Conservation (phyloP, 1,140 invertebrate species). For the Lasioglossum albipes region DNA sequence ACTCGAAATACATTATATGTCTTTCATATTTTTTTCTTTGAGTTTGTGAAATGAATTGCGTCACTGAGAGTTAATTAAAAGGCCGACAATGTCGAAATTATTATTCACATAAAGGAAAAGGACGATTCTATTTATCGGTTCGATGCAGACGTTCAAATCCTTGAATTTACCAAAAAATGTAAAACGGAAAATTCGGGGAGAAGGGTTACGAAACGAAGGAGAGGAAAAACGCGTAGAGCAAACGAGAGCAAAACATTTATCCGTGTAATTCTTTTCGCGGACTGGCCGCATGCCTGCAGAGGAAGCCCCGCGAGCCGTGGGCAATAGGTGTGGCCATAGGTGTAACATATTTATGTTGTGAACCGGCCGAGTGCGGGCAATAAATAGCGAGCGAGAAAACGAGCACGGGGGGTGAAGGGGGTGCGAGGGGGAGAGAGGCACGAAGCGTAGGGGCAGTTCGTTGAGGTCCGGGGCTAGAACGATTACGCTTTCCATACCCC, state of each 20-base stretch:
- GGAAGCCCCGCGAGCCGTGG: conserved; percentile 66
- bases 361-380: conserved; percentile 78
- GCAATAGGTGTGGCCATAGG: conserved; percentile 68
- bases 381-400: conserved; percentile 71
- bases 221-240: neutral
- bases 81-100: too few species aligned
- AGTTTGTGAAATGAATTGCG: too few species aligned
- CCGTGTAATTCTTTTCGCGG: conserved; percentile 57
- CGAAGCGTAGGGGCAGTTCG: conserved; percentile 50
- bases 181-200: neutral
- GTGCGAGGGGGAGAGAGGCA: conserved; percentile 34
- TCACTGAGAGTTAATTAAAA: too few species aligned
- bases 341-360: conserved; percentile 80
- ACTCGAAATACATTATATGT: too few species aligned
- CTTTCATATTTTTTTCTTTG: too few species aligned
- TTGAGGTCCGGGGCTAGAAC: conserved; percentile 61
- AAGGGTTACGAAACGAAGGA: neutral
- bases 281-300: conserved; percentile 35
- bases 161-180: too few species aligned
- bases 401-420: conserved; percentile 7
- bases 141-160: neutral
- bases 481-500: conserved; percentile 69
- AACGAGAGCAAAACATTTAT: conserved; percentile 23
- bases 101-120: too few species aligned
- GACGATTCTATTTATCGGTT: too few species aligned